These are phyloP conservation scores for Lordiphosa collinella DNA, from an alignment of 1,140 invertebrate species.

Conservation along the genomic window DNA sequence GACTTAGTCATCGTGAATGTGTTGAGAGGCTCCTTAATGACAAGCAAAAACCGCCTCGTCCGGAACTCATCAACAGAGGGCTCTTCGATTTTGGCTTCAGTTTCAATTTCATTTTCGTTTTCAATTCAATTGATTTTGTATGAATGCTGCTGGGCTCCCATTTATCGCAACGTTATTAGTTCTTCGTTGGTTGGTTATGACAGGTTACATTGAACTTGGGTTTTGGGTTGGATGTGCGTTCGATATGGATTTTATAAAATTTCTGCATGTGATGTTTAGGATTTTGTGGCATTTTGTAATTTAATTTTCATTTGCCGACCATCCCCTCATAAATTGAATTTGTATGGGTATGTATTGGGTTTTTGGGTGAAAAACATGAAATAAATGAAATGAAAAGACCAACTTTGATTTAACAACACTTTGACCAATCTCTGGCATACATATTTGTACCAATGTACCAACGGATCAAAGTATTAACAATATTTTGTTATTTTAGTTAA, in stretches of 20 bases:
- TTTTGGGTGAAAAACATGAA: not conserved
- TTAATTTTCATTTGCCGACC: conserved; percentile 29
- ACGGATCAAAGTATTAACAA: no score
- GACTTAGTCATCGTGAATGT: conserved; percentile 45
- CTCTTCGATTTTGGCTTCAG: conserved; percentile 6
- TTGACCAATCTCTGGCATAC: conserved; percentile 1
- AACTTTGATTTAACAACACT: no score
- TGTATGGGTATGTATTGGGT: conserved; percentile 1
- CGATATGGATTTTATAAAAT: conserved; percentile 3
- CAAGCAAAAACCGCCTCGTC: conserved; percentile 14
- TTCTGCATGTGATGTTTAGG: not conserved
- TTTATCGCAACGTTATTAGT: conserved; percentile 54
- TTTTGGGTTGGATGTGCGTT: conserved; percentile 17
- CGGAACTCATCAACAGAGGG: conserved; percentile 38
- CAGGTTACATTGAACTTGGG: conserved; percentile 53
- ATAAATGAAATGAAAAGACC: not conserved
- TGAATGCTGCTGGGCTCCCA: conserved; percentile 24
- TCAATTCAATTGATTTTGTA: conserved; percentile 52
- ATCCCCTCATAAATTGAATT: conserved; percentile 12
- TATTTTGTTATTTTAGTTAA: conserved; percentile 3
- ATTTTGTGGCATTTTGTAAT: conserved; percentile 47
- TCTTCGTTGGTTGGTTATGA: conserved; percentile 39
- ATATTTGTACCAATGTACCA: no score
- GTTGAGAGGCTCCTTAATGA: conserved; percentile 23
- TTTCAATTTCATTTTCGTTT: conserved; percentile 51